Base-by-base conservation (phyloP, 2,113 vertebrate genomes). In the Lepus europaeus region DNA sequence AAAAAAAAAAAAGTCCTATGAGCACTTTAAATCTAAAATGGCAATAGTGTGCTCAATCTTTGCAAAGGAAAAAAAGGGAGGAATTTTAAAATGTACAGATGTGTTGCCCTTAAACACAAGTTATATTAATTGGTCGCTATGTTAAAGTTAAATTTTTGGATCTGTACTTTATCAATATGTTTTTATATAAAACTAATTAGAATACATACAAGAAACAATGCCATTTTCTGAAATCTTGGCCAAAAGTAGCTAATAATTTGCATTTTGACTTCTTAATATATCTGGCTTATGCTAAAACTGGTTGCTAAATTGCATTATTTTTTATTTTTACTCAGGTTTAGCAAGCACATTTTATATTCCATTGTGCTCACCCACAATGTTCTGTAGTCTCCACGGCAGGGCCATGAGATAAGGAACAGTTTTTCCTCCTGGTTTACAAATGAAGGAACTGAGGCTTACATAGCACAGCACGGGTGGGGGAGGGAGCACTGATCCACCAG, bases 81-180 rank as follows among this genome's bases (percentile, higher is more conserved):
- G 29, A 31, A 63, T 4, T 78, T 64, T 45, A 7, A 89, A 90
- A 85, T 31, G 8, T 27, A 27, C 25, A 59, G 72, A 31, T 23
- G 8, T 70, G 89, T 93, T 93, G 9, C 16, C 25, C 16, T 89
- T 49, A 87, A 49, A 68, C 72, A 87, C 5, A 59, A 36, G 3
- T 61, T 68, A 61, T 0, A 53, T 63, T 64, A 66, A 59, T 72
- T 9, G 39, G 27, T 8, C 53, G 61, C 14, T 93, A 91, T 59
- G 23, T 66, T 66, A 72, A 91, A 92, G n/a, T 27, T 89, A 23
- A 53, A 56, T 6, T 83, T 89, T 89, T 77, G 14, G 27, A 76
- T 85, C 19, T 72, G 27, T 68, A 66, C 11, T 81, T 29, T 83
- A 85, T 68, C 83, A 78, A 29, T 77, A 27, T 45, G 12, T 72